A percentile compares a stretch with the other conserved stretches of the same genome.
These are phyloP conservation scores for Microcebus tavaratra DNA, from an alignment of 2,113 vertebrate species.

Conservation along the genomic window DNA sequence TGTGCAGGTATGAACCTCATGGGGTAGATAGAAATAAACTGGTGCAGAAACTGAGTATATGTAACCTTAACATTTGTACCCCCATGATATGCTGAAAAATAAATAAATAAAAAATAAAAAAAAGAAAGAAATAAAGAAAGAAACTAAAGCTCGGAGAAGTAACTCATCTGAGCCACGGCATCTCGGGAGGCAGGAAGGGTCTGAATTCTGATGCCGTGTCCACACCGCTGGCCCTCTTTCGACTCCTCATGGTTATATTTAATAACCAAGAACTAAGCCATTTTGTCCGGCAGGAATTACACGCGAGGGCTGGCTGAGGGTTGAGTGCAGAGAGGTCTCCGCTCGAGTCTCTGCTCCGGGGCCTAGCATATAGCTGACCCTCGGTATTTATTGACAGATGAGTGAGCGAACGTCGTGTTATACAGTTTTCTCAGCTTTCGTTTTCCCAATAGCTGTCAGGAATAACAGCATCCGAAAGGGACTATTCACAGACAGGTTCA, in stretches of 20 bases:
- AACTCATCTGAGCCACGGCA: not conserved
- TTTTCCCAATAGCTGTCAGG: not conserved
- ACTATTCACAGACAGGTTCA: not conserved
- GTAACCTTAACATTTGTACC: too few relatives aligned
- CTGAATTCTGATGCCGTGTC: fast-evolving
- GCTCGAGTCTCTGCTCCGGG: not conserved
- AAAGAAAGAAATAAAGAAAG: too few relatives aligned
- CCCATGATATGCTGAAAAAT: too few relatives aligned
- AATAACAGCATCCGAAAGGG: too few relatives aligned
- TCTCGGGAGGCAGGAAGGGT: not conserved
- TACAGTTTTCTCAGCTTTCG: not conserved
- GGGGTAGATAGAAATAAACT: not conserved
- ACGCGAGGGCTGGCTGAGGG: fast-evolving
- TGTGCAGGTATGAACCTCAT: not conserved
- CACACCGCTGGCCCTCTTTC: fast-evolving
- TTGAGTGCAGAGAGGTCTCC: not conserved
- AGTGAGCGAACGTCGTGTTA: fast-evolving
- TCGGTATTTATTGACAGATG: not conserved
- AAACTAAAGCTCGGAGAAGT: not conserved
- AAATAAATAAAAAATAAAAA: too few relatives aligned
- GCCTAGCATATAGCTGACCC: not conserved
- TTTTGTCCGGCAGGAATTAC: not conserved
- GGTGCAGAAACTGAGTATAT: not conserved
- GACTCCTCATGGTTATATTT: fast-evolving
- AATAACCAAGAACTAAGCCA: fast-evolving